Evolutionary conservation across 2,888 invertebrate species (phyloP).

Genomic region (Smittia sp.): DNA sequence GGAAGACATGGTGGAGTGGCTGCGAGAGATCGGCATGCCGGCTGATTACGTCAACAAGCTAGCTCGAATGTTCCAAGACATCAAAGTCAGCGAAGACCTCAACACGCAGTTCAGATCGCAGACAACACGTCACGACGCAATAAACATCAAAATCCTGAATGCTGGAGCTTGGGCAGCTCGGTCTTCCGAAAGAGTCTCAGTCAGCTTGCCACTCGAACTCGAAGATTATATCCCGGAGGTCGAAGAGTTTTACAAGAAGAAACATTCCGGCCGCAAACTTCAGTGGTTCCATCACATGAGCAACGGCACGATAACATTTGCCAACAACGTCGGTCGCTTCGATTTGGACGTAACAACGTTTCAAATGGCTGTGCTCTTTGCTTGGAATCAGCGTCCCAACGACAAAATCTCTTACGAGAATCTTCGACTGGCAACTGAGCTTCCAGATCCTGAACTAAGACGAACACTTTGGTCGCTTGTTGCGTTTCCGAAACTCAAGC

Average conservation of each 20-base stretch:
- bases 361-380: constrained; percentile 99
- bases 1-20: constrained; percentile 98
- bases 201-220: constrained; percentile 92
- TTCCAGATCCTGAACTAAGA: constrained; percentile 87
- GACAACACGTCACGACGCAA: constrained; percentile 77
- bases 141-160: constrained; percentile 97
- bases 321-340: constrained; percentile 86
- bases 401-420: constrained; percentile 97
- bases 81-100: constrained; percentile 93
- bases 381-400: constrained; percentile 94
- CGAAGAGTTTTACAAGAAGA: constrained; percentile 96
- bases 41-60: constrained; percentile 98
- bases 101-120: constrained; percentile 88
- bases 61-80: constrained; percentile 97
- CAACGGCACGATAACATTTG: constrained; percentile 96
- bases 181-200: constrained; percentile 90
- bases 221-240: constrained; percentile 99
- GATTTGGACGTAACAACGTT: constrained; percentile 99
- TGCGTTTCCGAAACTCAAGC: constrained; percentile 92
- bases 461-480: constrained; percentile 94
- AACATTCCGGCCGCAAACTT: constrained; percentile 94
- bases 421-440: constrained; percentile 90
- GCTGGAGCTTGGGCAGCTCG: constrained; percentile 91
- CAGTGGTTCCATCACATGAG: constrained; percentile 99
- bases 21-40: constrained; percentile 98